Base-by-base conservation (phyloP, 1,140 invertebrate genomes). In the Formica exsecta region DNA sequence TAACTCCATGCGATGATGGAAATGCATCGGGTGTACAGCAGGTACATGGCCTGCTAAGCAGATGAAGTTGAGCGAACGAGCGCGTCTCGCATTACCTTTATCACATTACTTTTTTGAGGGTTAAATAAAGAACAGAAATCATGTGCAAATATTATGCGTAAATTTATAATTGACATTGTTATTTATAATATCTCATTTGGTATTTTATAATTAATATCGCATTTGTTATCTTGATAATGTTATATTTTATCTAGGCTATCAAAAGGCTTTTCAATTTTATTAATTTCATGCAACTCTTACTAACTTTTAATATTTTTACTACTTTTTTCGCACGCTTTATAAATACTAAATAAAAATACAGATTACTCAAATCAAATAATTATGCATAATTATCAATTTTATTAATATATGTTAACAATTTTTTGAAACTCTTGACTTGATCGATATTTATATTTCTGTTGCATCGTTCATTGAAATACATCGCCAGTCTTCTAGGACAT, bases 401-500 rank as follows among this genome's bases (percentile, higher is more conserved):
- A 13, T 41, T 51, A 51, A 51, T 32, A 16, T 36, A 29, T 6
- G 3, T 44, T 13, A 41, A 61, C 41, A 75, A 32, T 48, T 62
- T 44, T n/a, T 36, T 0, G 0, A 9, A 8, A 19, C 2, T 61
- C 4, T 8, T 11, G 9, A 29, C 59, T 32, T 16, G 13, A 77
- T 44, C 22, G 38, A 51, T 79, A 79, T 79, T 79, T 79, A 66
- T 9, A 16, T 66, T 79, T 79, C 44, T 54, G n/a, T 79, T 36
- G 44, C 13, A 44, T 66, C n/a, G 41, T 64, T 77, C 36, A 79
- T 79, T 66, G 76, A 77, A 51, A 66, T 61, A 80, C 64, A 74
- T 65, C 32, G 48, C 62, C 32, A 54, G 38, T 80, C 11, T 19
- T 13, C 11, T 2, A 32, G 86, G 44, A 73, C 68, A 85, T 87